phyloP scores from a whole-genome alignment of 2,888 invertebrate species.

The Lacanobia wlatinum region DNA sequence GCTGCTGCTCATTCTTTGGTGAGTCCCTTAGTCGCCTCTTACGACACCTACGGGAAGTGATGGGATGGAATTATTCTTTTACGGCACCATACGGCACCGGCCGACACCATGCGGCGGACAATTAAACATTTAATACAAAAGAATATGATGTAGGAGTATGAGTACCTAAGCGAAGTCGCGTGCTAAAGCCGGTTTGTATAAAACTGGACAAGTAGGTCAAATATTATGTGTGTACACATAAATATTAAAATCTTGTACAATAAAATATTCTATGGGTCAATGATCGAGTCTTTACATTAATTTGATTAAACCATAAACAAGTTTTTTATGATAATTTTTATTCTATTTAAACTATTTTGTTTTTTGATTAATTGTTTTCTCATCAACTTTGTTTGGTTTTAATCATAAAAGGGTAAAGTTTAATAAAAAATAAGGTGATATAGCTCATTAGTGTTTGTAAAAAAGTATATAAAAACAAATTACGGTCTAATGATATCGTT shows the following conservation, averaged over 20 bases:
- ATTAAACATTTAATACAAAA: background rate
- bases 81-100: no score
- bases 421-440: constrained; percentile 2
- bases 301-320: constrained; percentile 46
- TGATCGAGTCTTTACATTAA: constrained; percentile 46
- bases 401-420: background rate
- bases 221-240: constrained; percentile 33
- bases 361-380: constrained; percentile 16
- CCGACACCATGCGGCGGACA: no score
- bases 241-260: constrained; percentile 50
- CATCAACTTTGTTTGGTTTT: constrained; percentile 18
- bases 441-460: constrained; percentile 11
- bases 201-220: constrained; percentile 56
- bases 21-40: no score
- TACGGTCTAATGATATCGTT: constrained; percentile 18
- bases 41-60: no score
- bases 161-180: background rate
- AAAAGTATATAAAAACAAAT: constrained; percentile 37
- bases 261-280: constrained; percentile 56
- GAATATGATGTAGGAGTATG: background rate
- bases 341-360: constrained; percentile 9
- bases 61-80: no score
- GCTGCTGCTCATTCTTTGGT: no score
- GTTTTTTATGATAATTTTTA: constrained; percentile 27
- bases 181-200: constrained; percentile 26